These are phyloP conservation scores for Leucozona laternaria DNA, from an alignment of 2,888 invertebrate species.

Conservation along the genomic window DNA sequence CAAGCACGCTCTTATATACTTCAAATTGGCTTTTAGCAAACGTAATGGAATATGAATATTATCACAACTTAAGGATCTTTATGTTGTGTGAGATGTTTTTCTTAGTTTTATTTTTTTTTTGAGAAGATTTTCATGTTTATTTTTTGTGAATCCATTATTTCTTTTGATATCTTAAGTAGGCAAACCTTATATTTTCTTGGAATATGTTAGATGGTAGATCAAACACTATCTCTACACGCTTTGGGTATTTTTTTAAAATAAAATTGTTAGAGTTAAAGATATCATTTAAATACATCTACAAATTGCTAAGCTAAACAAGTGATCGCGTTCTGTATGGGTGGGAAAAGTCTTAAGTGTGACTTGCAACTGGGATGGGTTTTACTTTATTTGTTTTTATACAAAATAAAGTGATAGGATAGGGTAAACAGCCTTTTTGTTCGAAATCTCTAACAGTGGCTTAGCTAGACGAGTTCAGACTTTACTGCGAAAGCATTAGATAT, in stretches of 20 bases:
- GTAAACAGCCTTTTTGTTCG: too few relatives aligned
- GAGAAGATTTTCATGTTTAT: background rate
- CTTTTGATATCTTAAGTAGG: constrained; percentile 5
- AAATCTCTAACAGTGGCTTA: too few relatives aligned
- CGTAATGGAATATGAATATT: constrained; percentile 44
- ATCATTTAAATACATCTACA: background rate
- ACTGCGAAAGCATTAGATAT: too few relatives aligned
- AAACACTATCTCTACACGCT: background rate
- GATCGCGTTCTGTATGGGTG: background rate
- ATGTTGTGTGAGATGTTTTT: constrained; percentile 19
- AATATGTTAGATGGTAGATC: background rate
- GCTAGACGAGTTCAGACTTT: too few relatives aligned
- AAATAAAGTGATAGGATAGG: too few relatives aligned
- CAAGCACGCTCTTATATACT: background rate
- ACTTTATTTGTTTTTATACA: too few relatives aligned
- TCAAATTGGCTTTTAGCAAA: constrained; percentile 36
- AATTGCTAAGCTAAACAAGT: background rate
- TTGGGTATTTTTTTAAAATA: background rate
- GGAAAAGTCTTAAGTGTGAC: background rate
- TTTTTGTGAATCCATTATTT: constrained; percentile 18
- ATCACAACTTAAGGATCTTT: constrained; percentile 25
- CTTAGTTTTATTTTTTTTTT: background rate
- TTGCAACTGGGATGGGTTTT: too few relatives aligned
- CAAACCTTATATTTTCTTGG: background rate
- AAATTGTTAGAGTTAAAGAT: background rate